phyloP scores from a whole-genome alignment of 2,888 invertebrate species.

The Agrilus cyanescens region DNA sequence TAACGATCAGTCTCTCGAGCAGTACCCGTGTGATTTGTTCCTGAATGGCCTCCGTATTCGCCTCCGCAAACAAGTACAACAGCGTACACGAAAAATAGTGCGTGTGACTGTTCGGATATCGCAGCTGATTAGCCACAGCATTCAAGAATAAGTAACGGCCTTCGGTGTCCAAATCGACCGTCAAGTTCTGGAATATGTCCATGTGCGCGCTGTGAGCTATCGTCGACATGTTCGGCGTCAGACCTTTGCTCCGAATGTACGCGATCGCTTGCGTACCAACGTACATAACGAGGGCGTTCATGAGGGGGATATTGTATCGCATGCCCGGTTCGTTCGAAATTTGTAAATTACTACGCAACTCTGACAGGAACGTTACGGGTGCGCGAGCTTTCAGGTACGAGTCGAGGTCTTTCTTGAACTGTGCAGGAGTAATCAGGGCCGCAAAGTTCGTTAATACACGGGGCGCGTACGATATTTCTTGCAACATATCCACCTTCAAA shows the following conservation, averaged over 20 bases:
- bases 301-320: slow-evolving; percentile 87
- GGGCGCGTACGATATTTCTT: slow-evolving; percentile 80
- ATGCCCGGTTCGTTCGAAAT: slow-evolving; percentile 79
- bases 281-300: slow-evolving; percentile 95
- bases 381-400: slow-evolving; percentile 89
- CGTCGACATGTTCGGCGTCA: slow-evolving; percentile 92
- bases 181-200: slow-evolving; percentile 99
- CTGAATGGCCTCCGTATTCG: slow-evolving; percentile 93
- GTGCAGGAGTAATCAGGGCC: slow-evolving; percentile 71
- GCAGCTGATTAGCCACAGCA: slow-evolving; percentile 95
- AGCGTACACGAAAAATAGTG: slow-evolving; percentile 99
- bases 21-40: slow-evolving; percentile 96
- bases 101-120: slow-evolving; percentile 99
- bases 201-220: slow-evolving; percentile 97
- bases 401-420: slow-evolving; percentile 92
- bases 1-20: slow-evolving; percentile 92
- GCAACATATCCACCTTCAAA: slow-evolving; percentile 73
- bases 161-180: slow-evolving; percentile 95
- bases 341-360: slow-evolving; percentile 82
- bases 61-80: slow-evolving; percentile 93
- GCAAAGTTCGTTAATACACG: slow-evolving; percentile 82
- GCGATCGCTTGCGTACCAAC: slow-evolving; percentile 95
- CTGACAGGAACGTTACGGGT: slow-evolving; percentile 91
- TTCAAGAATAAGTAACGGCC: slow-evolving; percentile 96
- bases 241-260: slow-evolving; percentile 80